Conservation (phyloP, 2,113 vertebrate genomes). For the Hippocampus mohnikei region DNA sequence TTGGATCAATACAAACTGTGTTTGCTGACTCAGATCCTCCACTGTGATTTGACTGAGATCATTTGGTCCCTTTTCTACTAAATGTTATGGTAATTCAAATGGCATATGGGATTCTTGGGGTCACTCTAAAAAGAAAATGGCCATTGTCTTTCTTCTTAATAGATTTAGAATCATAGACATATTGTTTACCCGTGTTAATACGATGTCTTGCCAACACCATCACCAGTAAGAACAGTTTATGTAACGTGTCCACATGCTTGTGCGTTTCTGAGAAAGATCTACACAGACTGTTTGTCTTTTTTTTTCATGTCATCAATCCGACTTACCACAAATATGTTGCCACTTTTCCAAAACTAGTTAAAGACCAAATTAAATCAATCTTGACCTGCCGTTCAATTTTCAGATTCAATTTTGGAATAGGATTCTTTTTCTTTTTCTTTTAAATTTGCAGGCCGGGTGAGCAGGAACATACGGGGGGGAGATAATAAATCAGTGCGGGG, state of each 20-base stretch:
- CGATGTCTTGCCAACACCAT: neutral
- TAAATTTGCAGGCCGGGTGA: too few relatives aligned
- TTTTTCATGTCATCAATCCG: neutral
- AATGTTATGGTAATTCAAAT: neutral
- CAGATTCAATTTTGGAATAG: too few relatives aligned
- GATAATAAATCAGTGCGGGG: too few relatives aligned
- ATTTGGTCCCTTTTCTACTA: neutral
- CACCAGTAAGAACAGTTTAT: neutral
- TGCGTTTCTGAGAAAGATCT: neutral
- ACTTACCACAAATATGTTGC: neutral
- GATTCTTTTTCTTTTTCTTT: too few relatives aligned
- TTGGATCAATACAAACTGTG: slow-evolving; percentile 55
- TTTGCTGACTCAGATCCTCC: slow-evolving; percentile 34
- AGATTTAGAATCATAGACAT: neutral
- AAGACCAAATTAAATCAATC: too few relatives aligned
- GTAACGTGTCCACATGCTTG: neutral
- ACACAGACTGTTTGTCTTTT: neutral
- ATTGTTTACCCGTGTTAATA: neutral
- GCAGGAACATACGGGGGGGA: too few relatives aligned
- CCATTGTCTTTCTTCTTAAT: neutral
- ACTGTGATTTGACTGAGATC: slow-evolving; percentile 17
- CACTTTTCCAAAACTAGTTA: too few relatives aligned
- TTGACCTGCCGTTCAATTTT: too few relatives aligned
- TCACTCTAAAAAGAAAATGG: neutral
- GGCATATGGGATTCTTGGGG: neutral